Evolutionary conservation across 2,113 vertebrate genomes (phyloP), one percentile per base, ranked within the genome.

Genomic region (Poeciliopsis retropinna): DNA sequence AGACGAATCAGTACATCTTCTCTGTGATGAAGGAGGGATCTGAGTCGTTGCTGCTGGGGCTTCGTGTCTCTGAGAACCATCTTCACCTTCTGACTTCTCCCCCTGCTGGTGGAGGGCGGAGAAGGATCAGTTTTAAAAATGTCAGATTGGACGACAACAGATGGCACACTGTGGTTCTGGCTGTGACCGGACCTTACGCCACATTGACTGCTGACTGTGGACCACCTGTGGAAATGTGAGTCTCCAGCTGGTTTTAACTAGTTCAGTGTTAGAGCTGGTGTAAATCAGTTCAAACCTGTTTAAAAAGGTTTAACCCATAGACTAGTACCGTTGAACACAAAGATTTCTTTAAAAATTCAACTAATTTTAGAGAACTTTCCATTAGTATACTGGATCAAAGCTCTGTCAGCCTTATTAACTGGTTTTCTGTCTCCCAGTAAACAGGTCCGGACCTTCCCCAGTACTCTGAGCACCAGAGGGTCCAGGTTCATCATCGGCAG

Each of bases 121-220:
- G 83, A 17, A 92, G 92, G 0, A 83, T 96, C 61, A 95, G 92
- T 78, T 98, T 98, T 85, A 91, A 82, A 65, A 92, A 92, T 0
- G 81, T 96, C 0, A 75, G 77, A 10, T 87, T 98, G 72, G 82
- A 88, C 0, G 95, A 98, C 81, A 84, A 86, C 85, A 94, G 3
- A 27, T 99, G 98, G 98, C 98, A 98, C 93, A 97, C 97, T 0
- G 74, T 98, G 70, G 61, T 97, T 29, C 87, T 99, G 82, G 96
- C 96, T 0, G 92, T 99, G 57, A 95, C 95, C 0, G 95, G 95
- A 4, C 91, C 67, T 0, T 94, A 95, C 64, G 94, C 95, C 39
- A 95, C 95, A 0, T 92, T 99, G 73, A 96, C 95, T 0, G 28
- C 94, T 31, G 97, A 99, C 94, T 99, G 98, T 84, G 93, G 94